Conservation (phyloP, 1,140 invertebrate species). For the Drosophila carrolli region DNA sequence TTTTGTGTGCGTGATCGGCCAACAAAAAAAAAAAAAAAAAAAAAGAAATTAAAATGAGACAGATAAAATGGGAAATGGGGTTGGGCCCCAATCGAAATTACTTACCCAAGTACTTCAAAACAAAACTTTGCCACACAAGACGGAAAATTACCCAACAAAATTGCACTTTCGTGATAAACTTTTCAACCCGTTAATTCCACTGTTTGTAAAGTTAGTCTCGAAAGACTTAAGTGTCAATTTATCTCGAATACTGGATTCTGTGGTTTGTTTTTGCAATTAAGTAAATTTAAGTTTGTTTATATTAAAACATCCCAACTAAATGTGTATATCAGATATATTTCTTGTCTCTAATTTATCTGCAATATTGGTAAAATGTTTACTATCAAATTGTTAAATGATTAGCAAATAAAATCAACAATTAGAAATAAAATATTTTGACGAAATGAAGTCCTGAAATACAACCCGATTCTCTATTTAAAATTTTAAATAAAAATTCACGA, state of each 20-base stretch:
- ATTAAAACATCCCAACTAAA: too few species aligned
- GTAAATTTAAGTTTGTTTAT: too few species aligned
- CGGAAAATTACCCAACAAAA: constrained; percentile 2
- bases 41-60: constrained; percentile 6
- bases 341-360: too few species aligned
- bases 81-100: constrained; percentile 5
- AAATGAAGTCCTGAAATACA: too few species aligned
- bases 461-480: too few species aligned
- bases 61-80: not conserved
- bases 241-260: not conserved
- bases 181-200: constrained; percentile 1
- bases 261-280: not conserved
- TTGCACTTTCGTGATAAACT: constrained; percentile 1
- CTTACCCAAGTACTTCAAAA: constrained; percentile 7
- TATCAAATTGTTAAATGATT: too few species aligned
- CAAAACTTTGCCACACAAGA: constrained; percentile 7
- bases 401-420: too few species aligned
- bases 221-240: constrained; percentile 1
- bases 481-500: too few species aligned
- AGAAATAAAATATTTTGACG: too few species aligned
- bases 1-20: constrained; percentile 28
- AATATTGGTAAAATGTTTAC: too few species aligned
- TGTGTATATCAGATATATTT: too few species aligned
- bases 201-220: not conserved
- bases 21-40: not conserved